Conservation (phyloP, 2,797 vertebrate species). For the Siniperca undulata region DNA sequence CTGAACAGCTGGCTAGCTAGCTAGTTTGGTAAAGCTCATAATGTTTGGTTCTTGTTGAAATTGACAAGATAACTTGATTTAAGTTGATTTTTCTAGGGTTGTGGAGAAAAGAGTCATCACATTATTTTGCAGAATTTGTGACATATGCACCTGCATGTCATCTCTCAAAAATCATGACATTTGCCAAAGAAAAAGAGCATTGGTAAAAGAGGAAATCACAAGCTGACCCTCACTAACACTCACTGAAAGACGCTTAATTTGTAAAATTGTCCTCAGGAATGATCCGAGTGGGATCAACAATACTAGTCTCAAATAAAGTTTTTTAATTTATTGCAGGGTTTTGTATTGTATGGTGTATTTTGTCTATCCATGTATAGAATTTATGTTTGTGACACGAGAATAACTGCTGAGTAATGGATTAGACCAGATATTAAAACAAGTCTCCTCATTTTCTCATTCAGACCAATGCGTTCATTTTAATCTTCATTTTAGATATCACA, state of each 20-base stretch:
- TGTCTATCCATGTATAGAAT: not conserved
- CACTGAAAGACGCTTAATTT: not conserved
- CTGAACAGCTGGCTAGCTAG: too few relatives aligned
- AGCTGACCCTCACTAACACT: not conserved
- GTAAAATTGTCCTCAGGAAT: not conserved
- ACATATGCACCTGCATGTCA: not conserved
- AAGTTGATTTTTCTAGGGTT: not conserved
- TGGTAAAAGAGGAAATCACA: not conserved
- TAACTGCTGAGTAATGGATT: not conserved
- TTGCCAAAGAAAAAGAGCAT: not conserved
- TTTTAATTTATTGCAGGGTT: not conserved
- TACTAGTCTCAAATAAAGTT: too few relatives aligned
- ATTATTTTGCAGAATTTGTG: not conserved
- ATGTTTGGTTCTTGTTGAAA: not conserved
- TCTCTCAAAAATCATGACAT: conserved; percentile 4
- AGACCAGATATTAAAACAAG: not conserved
- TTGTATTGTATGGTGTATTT: not conserved
- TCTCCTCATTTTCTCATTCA: not conserved
- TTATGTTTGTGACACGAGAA: not conserved
- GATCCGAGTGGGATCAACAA: not conserved
- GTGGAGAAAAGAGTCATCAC: too few relatives aligned
- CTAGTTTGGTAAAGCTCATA: not conserved
- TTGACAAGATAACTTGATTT: not conserved
- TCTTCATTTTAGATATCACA: not conserved
- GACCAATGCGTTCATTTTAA: not conserved